phyloP scores from a whole-genome alignment of 2,888 invertebrate genomes.

The Amaurobius ferox region DNA sequence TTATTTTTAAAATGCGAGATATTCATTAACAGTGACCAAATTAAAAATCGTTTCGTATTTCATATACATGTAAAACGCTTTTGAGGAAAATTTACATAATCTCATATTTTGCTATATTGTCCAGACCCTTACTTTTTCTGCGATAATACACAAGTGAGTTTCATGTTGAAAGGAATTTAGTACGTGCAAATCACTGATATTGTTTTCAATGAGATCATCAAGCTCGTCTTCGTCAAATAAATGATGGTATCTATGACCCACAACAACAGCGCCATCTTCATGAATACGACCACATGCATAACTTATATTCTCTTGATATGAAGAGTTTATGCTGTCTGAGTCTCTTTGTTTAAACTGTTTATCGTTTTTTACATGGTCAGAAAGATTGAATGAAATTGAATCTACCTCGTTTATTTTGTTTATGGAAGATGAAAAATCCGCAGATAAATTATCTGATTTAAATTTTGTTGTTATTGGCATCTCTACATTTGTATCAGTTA shows the following conservation, averaged over 20 bases:
- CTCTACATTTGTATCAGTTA: not conserved
- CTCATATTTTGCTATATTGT: constrained; percentile 83
- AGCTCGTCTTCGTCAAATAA: constrained; percentile 97
- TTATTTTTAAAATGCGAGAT: not conserved
- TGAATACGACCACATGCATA: constrained; percentile 30
- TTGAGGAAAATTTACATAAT: not conserved
- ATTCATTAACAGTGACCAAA: not conserved
- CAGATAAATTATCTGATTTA: no score
- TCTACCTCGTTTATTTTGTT: no score
- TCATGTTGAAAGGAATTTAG: constrained; percentile 96
- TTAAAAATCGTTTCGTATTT: no score
- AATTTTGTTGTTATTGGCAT: no score
- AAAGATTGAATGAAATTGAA: no score
- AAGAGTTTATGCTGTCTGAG: not conserved
- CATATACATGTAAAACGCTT: not conserved
- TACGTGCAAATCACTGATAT: constrained; percentile 93
- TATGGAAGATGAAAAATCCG: no score
- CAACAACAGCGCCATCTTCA: constrained; percentile 37
- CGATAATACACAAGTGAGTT: constrained; percentile 97
- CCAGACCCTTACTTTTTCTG: constrained; percentile 97
- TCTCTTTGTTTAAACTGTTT: no score
- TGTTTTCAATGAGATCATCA: constrained; percentile 93
- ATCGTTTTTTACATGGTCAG: no score
- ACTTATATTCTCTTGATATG: constrained; percentile 5
- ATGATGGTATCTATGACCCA: constrained; percentile 93